A percentile compares a stretch with the other conserved stretches of the same genome.
Conservation (phyloP, 1,140 invertebrate species). For the Leptinotarsa defecta region DNA sequence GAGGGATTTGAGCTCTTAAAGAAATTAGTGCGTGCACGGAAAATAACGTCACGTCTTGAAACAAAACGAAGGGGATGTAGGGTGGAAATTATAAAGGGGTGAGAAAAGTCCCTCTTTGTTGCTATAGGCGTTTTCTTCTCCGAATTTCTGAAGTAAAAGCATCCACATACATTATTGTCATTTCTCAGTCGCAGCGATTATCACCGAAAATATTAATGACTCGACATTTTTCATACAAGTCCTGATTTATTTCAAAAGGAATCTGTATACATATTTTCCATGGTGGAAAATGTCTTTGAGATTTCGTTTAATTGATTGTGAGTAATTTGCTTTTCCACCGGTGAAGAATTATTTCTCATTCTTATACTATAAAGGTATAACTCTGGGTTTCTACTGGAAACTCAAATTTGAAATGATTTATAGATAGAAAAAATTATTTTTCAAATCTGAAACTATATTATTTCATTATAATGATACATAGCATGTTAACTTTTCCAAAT, state of each 20-base stretch:
- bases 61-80: constrained; percentile 52
- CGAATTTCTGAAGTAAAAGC: constrained; percentile 44
- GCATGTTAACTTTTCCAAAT: too few relatives aligned
- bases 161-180: constrained; percentile 56
- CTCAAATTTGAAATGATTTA: too few relatives aligned
- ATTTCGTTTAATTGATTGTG: neutral
- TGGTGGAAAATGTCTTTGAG: constrained; percentile 45
- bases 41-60: constrained; percentile 46
- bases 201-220: constrained; percentile 56
- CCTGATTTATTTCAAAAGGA: constrained; percentile 54
- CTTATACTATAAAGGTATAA: too few relatives aligned
- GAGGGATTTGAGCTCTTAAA: constrained; percentile 37
- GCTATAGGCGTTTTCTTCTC: constrained; percentile 44
- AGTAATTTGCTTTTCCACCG: neutral
- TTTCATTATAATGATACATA: too few relatives aligned
- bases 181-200: constrained; percentile 53
- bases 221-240: constrained; percentile 53
- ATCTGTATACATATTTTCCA: constrained; percentile 51
- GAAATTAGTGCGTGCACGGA: constrained; percentile 48
- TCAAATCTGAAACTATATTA: too few relatives aligned
- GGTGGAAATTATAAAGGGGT: constrained; percentile 50
- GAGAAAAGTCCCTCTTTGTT: constrained; percentile 45
- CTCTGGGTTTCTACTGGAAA: too few relatives aligned
- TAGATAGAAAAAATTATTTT: too few relatives aligned
- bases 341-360: neutral